Evolutionary conservation across 2,113 vertebrate species (phyloP).

Genomic region (Hoplias malabaricus): DNA sequence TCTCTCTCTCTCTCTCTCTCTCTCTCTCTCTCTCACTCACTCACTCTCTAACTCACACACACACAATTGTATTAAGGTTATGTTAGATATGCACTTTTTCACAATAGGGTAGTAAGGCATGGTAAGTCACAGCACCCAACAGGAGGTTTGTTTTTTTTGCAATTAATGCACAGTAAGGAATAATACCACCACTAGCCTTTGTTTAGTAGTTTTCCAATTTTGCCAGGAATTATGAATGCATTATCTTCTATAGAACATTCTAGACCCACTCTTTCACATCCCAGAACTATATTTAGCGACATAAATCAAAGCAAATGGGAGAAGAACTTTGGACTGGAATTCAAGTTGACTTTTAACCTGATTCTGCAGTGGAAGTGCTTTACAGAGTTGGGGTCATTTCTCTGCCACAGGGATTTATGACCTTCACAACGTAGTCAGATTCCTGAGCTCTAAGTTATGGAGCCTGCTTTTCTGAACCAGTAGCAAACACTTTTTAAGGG

Average conservation of each 20-base stretch:
- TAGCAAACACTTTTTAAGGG: too few species aligned
- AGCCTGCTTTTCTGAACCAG: too few species aligned
- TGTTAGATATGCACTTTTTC: not conserved
- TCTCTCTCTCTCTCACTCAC: not conserved
- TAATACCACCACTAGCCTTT: not conserved
- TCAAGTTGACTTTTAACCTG: too few species aligned
- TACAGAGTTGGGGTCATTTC: too few species aligned
- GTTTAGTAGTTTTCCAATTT: not conserved
- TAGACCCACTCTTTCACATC: not conserved
- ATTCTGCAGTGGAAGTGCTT: too few species aligned
- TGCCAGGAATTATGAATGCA: not conserved
- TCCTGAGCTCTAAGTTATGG: too few species aligned
- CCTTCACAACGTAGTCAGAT: too few species aligned
- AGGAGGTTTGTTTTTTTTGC: not conserved
- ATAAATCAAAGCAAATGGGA: not conserved
- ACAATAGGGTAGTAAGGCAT: not conserved
- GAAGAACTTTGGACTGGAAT: not conserved
- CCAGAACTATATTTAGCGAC: not conserved
- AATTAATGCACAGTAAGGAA: not conserved
- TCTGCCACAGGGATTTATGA: too few species aligned
- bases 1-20: too few species aligned
- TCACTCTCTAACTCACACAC: not conserved
- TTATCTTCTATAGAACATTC: not conserved
- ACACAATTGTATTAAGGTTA: too few species aligned
- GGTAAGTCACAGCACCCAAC: not conserved